Base-by-base conservation (phyloP, 2,797 vertebrate species). In the Antennarius maculatus region DNA sequence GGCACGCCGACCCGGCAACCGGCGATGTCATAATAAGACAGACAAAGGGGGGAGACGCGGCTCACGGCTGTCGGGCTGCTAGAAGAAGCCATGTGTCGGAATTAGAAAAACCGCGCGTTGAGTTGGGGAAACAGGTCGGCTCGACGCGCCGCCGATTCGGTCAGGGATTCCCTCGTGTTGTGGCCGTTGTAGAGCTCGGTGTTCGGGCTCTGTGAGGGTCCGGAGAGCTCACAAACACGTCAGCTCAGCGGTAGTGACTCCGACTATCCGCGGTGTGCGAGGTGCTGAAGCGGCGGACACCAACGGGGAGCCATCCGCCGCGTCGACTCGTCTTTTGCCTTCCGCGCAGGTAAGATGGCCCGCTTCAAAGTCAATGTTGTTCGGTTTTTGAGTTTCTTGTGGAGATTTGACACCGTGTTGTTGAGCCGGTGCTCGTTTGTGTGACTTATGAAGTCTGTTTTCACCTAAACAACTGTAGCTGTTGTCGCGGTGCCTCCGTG, bases 51-150 rank as follows among this genome's bases (percentile, higher is more conserved):
- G 71, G 17, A 76, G 54, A 47, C 66, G 69, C 8, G 47, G 59
- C 67, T 58, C 51, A 7, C 60, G 73, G 69, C 45, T 84, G 84
- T 88, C 79, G 82, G 52, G 74, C 74, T 65, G 50, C 7, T 50
- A 52, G 43, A 51, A 71, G 70, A 41, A 83, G 75, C 81, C 85
- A 83, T 87, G 88, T 89, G 90, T 90, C 71, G 89, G 87, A 83
- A 87, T 90, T 82, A 84, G 67, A 77, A 17, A 17, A 50, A 56
- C 59, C 74, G 69, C 3, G 73, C 52, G 54, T 61, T 57, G 64
- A 67, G 70, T 75, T 39, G n/a, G 55, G 7, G 54, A 23, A 23
- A 63, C 50, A 3, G 10, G 47, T 56, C 55, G 54, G 57, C 46
- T 41, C 7, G 29, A 12, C 14, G 42, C 11, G 61, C 66, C 58